Conservation (phyloP, 2,113 vertebrate genomes). For the Amia ocellicauda region DNA sequence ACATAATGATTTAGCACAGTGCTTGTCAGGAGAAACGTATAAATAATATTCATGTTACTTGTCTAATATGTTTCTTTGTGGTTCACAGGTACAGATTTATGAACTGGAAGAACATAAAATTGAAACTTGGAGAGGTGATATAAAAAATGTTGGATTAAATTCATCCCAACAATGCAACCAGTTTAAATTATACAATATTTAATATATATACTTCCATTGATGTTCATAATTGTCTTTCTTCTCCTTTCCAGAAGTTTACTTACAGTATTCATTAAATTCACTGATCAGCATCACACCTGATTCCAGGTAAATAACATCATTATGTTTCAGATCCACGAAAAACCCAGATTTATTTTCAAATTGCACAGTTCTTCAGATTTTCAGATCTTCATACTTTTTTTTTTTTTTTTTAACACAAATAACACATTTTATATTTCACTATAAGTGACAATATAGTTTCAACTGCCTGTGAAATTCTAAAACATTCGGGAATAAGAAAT, state of each 20-base stretch:
- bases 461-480: neutral
- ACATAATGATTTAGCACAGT: too few relatives aligned
- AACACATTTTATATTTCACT: neutral
- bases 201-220: neutral
- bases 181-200: slow-evolving; percentile 11
- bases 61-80: neutral
- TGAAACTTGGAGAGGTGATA: slow-evolving; percentile 95
- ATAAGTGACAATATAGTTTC: neutral
- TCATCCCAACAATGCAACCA: slow-evolving; percentile 36
- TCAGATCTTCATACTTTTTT: too few relatives aligned
- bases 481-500: too few relatives aligned
- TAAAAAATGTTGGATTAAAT: slow-evolving; percentile 48
- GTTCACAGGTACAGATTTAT: slow-evolving; percentile 89
- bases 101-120: slow-evolving; percentile 94
- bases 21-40: too few relatives aligned
- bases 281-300: slow-evolving; percentile 84
- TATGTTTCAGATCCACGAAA: too few relatives aligned
- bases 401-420: too few relatives aligned
- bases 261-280: slow-evolving; percentile 76
- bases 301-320: slow-evolving; percentile 75
- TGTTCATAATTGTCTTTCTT: slow-evolving; percentile 17
- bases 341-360: too few relatives aligned
- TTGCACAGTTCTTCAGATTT: too few relatives aligned
- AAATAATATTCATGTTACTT: too few relatives aligned
- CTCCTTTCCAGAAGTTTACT: slow-evolving; percentile 77